A percentile compares a stretch with the other conserved stretches of the same genome.
phyloP scores from a whole-genome alignment of 1,140 invertebrate genomes.

The Lepidurus packardi region DNA sequence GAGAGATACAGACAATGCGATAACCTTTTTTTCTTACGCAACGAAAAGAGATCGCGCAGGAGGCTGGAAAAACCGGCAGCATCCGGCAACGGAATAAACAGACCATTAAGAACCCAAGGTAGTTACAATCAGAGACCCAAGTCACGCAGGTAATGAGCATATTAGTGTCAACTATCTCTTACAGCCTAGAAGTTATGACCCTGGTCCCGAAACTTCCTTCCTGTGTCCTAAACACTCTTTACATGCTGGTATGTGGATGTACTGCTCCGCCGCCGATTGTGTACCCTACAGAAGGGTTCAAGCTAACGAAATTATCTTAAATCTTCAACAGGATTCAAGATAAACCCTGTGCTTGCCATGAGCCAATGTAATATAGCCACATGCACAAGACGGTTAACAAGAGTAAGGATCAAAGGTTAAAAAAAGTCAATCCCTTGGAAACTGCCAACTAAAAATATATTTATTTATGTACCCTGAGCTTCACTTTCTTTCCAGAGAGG shows the following conservation, averaged over 20 bases:
- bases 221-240: not conserved
- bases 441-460: too few species aligned
- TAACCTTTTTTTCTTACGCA: too few species aligned
- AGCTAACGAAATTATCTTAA: too few species aligned
- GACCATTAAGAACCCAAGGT: not conserved
- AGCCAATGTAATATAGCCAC: too few species aligned
- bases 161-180: not conserved
- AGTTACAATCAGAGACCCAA: not conserved
- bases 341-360: too few species aligned
- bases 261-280: not conserved
- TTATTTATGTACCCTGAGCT: too few species aligned
- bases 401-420: too few species aligned
- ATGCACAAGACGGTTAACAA: too few species aligned
- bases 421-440: too few species aligned
- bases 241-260: not conserved
- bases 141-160: conserved; percentile 17
- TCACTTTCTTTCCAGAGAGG: too few species aligned
- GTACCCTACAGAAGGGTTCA: not conserved
- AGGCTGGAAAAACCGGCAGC: conserved; percentile 3
- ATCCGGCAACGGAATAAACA: not conserved
- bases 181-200: not conserved
- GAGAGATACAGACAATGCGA: too few species aligned
- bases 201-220: not conserved
- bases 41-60: not conserved
- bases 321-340: too few species aligned